phyloP scores from a whole-genome alignment of 1,140 invertebrate genomes.

The Drosophila bocqueti region DNA sequence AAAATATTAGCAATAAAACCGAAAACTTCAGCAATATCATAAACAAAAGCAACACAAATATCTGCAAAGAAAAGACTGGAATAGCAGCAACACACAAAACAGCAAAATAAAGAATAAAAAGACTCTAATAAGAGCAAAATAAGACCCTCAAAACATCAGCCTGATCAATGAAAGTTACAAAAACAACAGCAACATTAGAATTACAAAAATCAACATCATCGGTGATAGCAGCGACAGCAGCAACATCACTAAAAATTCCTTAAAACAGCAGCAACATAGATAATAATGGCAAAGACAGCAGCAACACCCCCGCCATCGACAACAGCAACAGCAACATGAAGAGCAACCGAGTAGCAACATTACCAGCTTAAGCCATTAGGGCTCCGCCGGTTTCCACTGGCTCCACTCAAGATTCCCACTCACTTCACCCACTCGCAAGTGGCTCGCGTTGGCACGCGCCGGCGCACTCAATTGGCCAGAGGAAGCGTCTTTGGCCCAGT shows the following conservation, averaged over 20 bases:
- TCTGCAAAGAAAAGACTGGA: too few species aligned
- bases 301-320: background rate
- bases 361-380: constrained; percentile 29
- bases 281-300: constrained; percentile 12
- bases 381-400: constrained; percentile 8
- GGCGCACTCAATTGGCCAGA: constrained; percentile 75
- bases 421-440: constrained; percentile 9
- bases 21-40: too few species aligned
- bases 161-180: background rate
- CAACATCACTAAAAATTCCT: background rate
- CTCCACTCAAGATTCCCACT: background rate
- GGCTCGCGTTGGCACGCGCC: constrained; percentile 68
- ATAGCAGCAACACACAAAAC: background rate
- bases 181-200: constrained; percentile 19
- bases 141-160: background rate
- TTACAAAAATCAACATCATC: constrained; percentile 7
- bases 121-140: too few species aligned
- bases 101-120: too few species aligned
- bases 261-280: constrained; percentile 18
- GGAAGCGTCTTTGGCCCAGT: background rate
- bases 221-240: background rate
- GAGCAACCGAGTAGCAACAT: constrained; percentile 21
- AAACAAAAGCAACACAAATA: too few species aligned
- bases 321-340: background rate
- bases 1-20: too few species aligned